Conservation (phyloP, 2,888 invertebrate genomes). For the Drosophila siamana region DNA sequence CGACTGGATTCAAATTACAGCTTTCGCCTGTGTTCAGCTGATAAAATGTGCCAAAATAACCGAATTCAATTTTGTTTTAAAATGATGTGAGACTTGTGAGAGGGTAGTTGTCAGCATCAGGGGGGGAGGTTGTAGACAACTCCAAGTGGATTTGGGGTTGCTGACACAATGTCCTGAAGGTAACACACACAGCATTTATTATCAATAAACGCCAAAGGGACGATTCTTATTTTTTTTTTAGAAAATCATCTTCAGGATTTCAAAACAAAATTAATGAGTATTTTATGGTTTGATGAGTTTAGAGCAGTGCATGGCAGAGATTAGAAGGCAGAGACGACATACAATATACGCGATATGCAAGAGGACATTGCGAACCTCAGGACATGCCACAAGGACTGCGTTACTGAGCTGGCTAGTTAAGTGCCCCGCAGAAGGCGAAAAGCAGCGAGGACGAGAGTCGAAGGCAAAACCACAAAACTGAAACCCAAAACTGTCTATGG, state of each 20-base stretch:
- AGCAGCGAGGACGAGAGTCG: conserved; percentile 4
- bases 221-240: neutral
- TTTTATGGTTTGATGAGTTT: conserved; percentile 58
- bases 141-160: conserved; percentile 31
- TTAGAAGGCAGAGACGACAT: conserved; percentile 48
- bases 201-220: conserved; percentile 60
- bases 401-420: conserved; percentile 45
- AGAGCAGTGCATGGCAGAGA: conserved; percentile 63
- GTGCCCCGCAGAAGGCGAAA: conserved; percentile 10
- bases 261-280: conserved; percentile 51
- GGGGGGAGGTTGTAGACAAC: conserved; percentile 8
- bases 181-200: conserved; percentile 46
- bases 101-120: conserved; percentile 7
- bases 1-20: conserved; percentile 28
- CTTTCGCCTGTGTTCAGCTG: conserved; percentile 34
- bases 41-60: conserved; percentile 44
- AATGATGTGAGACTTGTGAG: conserved; percentile 6
- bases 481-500: conserved; percentile 53
- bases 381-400: conserved; percentile 34
- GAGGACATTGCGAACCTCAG: conserved; percentile 31
- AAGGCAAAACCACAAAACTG: conserved; percentile 45
- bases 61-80: conserved; percentile 41
- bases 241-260: conserved; percentile 39
- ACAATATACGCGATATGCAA: conserved; percentile 19
- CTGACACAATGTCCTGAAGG: conserved; percentile 37